Conservation (phyloP, 1,140 invertebrate genomes). For the Drosophila novamexicana region DNA sequence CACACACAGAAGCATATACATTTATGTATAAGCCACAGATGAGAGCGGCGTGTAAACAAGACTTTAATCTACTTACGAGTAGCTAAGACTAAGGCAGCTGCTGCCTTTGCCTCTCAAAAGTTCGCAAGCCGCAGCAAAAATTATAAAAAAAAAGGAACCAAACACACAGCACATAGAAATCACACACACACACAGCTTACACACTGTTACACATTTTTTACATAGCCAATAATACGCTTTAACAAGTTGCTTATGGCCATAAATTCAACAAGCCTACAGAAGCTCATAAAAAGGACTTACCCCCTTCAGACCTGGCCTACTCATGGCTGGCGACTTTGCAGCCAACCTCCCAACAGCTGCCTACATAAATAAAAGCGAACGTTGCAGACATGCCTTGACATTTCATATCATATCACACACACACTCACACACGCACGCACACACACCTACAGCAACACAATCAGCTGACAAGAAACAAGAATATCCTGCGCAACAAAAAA, state of each 20-base stretch:
- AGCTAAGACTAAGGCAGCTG: slow-evolving; percentile 44
- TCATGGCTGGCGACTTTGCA: slow-evolving; percentile 47
- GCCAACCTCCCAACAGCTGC: slow-evolving; percentile 62
- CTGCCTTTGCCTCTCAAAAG: slow-evolving; percentile 32
- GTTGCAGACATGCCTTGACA: slow-evolving; percentile 73
- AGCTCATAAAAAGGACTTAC: slow-evolving; percentile 79
- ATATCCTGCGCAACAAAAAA: slow-evolving; percentile 27
- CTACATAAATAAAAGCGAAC: slow-evolving; percentile 70
- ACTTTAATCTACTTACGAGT: slow-evolving; percentile 78
- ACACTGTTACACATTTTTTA: slow-evolving; percentile 58
- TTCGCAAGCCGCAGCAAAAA: slow-evolving; percentile 58
- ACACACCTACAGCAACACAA: slow-evolving; percentile 6
- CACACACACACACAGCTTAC: slow-evolving; percentile 22
- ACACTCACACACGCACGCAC: slow-evolving; percentile 15
- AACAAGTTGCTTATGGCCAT: slow-evolving; percentile 82
- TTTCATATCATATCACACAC: slow-evolving; percentile 58
- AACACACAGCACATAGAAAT: slow-evolving; percentile 23
- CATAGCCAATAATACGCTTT: slow-evolving; percentile 81
- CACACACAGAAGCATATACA: slow-evolving; percentile 12
- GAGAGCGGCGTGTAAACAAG: slow-evolving; percentile 72
- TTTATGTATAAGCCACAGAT: background rate
- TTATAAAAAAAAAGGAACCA: slow-evolving; percentile 57
- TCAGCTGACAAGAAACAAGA: slow-evolving; percentile 35
- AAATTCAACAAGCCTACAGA: slow-evolving; percentile 83
- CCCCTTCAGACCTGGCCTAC: slow-evolving; percentile 2